Evolutionary conservation across 1,140 invertebrate species (phyloP).

Genomic region (Tetragonula clypearis): DNA sequence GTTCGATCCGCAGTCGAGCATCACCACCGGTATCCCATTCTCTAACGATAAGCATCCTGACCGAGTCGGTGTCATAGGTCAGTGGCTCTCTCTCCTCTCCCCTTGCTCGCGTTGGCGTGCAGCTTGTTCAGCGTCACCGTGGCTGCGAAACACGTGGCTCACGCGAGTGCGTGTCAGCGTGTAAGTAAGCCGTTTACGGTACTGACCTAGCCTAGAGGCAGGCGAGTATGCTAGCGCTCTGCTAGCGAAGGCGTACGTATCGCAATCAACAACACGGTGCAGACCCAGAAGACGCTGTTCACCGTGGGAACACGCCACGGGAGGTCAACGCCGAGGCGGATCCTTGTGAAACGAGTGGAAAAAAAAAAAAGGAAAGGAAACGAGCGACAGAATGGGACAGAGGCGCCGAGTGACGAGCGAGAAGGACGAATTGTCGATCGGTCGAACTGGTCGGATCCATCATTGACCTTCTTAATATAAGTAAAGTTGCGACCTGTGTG

Average conservation of each 20-base stretch:
- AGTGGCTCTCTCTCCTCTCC: slow-evolving; percentile 25
- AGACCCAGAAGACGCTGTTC: slow-evolving; percentile 71
- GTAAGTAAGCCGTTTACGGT: slow-evolving; percentile 65
- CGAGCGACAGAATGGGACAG: slow-evolving; percentile 14
- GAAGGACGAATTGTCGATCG: slow-evolving; percentile 4
- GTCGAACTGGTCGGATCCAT: slow-evolving; percentile 19
- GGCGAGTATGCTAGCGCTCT: slow-evolving; percentile 29
- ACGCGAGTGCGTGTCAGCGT: slow-evolving; percentile 57
- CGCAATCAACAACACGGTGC: slow-evolving; percentile 74
- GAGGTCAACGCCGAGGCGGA: slow-evolving; percentile 71
- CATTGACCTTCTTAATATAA: neutral
- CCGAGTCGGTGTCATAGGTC: slow-evolving; percentile 58
- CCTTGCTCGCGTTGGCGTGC: neutral
- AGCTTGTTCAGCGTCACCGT: slow-evolving; percentile 35
- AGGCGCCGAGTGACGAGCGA: too few relatives aligned
- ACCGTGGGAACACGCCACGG: slow-evolving; percentile 76
- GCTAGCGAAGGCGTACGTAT: slow-evolving; percentile 71
- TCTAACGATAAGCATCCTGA: slow-evolving; percentile 35
- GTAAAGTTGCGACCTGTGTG: too few relatives aligned
- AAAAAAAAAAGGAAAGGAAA: slow-evolving; percentile 45
- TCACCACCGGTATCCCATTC: neutral
- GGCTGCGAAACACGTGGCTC: slow-evolving; percentile 48
- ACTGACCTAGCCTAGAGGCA: slow-evolving; percentile 65
- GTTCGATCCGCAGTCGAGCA: neutral
- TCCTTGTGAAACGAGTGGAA: slow-evolving; percentile 49